Percentiles rank a stretch among this genome's conserved stretches.
phyloP scores from a whole-genome alignment of 2,113 vertebrate species.

The Xenopus tropicalis region DNA sequence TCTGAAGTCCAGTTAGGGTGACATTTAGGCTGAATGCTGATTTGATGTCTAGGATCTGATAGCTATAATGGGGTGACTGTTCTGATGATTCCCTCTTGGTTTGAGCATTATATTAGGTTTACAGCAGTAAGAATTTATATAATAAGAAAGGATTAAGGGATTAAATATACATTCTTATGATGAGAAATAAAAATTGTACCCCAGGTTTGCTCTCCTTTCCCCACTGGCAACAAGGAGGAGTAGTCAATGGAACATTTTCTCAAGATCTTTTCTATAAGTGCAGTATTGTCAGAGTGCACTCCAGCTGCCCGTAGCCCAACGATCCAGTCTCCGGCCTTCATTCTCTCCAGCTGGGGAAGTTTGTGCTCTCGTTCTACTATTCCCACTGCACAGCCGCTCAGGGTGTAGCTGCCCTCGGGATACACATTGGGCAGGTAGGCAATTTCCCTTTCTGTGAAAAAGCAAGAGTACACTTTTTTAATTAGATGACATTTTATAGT shows the following conservation, averaged over 20 bases:
- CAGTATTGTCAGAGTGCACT: conserved; percentile 73
- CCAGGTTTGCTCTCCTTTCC: conserved; percentile 58
- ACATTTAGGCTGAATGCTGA: too few relatives aligned
- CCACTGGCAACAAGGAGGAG: conserved; percentile 67
- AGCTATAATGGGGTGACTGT: too few relatives aligned
- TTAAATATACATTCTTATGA: background rate
- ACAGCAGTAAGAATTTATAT: background rate
- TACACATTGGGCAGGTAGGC: conserved; percentile 63
- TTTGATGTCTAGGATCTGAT: too few relatives aligned
- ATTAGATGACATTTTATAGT: background rate
- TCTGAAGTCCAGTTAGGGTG: too few relatives aligned
- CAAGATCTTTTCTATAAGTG: conserved; percentile 70
- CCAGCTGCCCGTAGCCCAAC: conserved; percentile 78
- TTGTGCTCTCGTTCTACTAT: conserved; percentile 67
- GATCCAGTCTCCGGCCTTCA: conserved; percentile 70
- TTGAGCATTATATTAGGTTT: too few relatives aligned
- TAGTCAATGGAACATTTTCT: conserved; percentile 60
- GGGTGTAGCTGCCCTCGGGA: conserved; percentile 63
- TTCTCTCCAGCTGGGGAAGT: conserved; percentile 61
- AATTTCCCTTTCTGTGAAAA: conserved; percentile 66
- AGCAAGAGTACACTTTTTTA: background rate
- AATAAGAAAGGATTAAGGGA: background rate
- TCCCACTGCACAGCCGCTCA: conserved; percentile 82
- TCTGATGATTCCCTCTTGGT: too few relatives aligned
- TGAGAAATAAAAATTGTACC: conserved; percentile 57